Conservation (phyloP, 2,113 vertebrate genomes). For the Eurystomus gularis region DNA sequence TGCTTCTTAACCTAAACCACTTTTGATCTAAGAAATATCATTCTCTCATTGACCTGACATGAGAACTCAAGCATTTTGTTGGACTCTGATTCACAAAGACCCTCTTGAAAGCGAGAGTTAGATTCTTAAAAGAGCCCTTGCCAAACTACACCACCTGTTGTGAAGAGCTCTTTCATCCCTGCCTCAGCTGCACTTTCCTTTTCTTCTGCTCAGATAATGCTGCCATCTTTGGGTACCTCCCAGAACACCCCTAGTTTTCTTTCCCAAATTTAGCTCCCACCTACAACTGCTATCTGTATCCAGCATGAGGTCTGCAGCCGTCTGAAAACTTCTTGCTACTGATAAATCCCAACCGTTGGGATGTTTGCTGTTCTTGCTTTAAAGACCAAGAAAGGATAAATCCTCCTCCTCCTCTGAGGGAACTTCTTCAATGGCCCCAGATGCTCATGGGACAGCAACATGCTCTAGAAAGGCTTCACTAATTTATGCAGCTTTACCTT, state of each 20-base stretch:
- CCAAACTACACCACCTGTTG: neutral
- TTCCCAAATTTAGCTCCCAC: neutral
- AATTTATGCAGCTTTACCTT: neutral
- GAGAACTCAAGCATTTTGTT: neutral
- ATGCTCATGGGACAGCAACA: fast-evolving
- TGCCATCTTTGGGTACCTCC: neutral
- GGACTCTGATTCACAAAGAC: neutral
- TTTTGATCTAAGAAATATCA: neutral
- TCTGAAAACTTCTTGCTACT: neutral
- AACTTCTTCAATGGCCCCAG: neutral
- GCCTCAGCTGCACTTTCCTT: neutral
- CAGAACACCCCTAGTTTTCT: neutral
- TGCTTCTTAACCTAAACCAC: neutral
- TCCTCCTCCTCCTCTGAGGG: neutral
- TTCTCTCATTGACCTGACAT: neutral
- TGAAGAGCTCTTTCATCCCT: neutral
- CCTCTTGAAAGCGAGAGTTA: neutral
- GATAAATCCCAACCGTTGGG: neutral
- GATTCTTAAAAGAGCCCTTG: neutral
- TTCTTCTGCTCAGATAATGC: neutral
- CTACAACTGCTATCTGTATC: fast-evolving
- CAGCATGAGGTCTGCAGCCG: neutral
- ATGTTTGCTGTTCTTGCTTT: neutral
- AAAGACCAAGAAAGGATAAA: neutral
- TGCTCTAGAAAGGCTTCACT: neutral